phyloP scores from a whole-genome alignment of 2,797 vertebrate species.

The Thaleichthys pacificus region DNA sequence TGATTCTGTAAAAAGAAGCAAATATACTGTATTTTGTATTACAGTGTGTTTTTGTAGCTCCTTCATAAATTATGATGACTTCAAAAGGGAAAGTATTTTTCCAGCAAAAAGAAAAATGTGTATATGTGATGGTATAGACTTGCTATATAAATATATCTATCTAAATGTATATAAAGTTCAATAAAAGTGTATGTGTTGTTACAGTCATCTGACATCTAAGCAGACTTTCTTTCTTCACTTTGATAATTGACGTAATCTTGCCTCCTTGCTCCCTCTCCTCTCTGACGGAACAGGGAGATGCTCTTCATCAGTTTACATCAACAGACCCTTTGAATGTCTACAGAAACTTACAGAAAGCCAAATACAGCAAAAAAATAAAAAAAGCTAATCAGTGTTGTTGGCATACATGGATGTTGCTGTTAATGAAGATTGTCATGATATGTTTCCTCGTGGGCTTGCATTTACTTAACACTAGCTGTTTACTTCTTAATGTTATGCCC shows the following conservation, averaged over 20 bases:
- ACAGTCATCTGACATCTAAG: conserved; percentile 47
- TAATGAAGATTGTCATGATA: conserved; percentile 42
- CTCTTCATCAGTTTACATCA: conserved; percentile 74
- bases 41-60: conserved; percentile 62
- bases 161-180: conserved; percentile 1
- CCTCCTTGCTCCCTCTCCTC: conserved; percentile 25
- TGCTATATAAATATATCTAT: conserved; percentile 35
- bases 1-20: conserved; percentile 48
- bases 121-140: conserved; percentile 43
- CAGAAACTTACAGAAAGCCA: conserved; percentile 57
- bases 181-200: conserved; percentile 56
- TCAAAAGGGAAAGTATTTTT: conserved; percentile 32
- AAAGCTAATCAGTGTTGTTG: conserved; percentile 45
- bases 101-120: conserved; percentile 28
- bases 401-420: conserved; percentile 53
- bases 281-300: conserved; percentile 36
- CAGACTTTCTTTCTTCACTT: conserved; percentile 35
- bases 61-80: conserved; percentile 36
- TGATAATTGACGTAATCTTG: conserved; percentile 46
- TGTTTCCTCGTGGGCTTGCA: conserved; percentile 54
- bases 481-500: conserved; percentile 41
- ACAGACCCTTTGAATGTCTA: conserved; percentile 80
- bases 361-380: conserved; percentile 54
- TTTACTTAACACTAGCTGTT: conserved; percentile 42
- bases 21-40: conserved; percentile 55